Evolutionary conservation across 1,140 invertebrate species (phyloP), one percentile per base, ranked within the genome.

Genomic region (Drosophila ambigua): DNA sequence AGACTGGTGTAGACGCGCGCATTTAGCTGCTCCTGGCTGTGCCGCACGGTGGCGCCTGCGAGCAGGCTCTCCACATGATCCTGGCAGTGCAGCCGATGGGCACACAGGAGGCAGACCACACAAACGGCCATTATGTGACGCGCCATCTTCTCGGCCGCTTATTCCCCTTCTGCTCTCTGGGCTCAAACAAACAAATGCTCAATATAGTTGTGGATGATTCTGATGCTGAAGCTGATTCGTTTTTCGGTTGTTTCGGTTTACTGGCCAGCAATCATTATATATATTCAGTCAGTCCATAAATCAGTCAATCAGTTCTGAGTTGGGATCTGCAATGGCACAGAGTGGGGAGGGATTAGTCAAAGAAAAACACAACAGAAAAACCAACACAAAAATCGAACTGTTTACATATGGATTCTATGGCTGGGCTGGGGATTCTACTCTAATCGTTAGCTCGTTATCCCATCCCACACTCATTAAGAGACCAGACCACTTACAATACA

Each of bases 41-140:
- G 73, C 44, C 28, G 39, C 52, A 51, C 62, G 53, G 83, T 45
- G 57, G 72, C 39, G 8, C 48, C 60, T 58, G 44, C 58, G 1
- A 76, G 16, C 4, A 83, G 39, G 16, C 69, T 71, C 8, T 53
- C 79, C 16, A 92, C 93, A 91, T 93, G 95, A 80, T 93, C 95
- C 31, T 93, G 94, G 81, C 96, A 96, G 2, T 95, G 94, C 44
- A 93, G 94, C 67, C 96, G 95, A 45, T 95, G 94, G 9, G 95
- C 95, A 85, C 95, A 96, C 3, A 96, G 91, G 41, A 96, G 93
- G 90, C 96, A 96, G 76, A 96, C 95, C 90, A 96, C 95, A 78
- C 95, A 96, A 23, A 96, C 95, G 13, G 95, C 95, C 72, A 96
- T 94, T 67, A 91, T 91, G 65, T 91, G 90, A 54, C 90, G 90